Evolutionary conservation across 2,113 vertebrate genomes (phyloP).

Genomic region (Entosphenus tridentatus): DNA sequence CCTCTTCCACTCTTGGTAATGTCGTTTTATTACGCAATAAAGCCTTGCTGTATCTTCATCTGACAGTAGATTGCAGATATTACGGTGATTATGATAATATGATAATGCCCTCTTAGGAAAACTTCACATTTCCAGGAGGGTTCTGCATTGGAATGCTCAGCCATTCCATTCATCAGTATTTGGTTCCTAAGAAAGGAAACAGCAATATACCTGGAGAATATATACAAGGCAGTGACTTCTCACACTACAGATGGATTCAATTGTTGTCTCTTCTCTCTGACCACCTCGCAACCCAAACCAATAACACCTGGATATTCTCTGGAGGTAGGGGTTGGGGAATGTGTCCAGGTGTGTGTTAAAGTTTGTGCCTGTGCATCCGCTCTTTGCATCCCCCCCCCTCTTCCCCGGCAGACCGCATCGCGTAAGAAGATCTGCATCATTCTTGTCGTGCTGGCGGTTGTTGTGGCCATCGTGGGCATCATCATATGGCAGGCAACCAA

Average conservation of each 20-base stretch:
- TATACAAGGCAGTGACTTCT: neutral
- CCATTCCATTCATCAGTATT: no score
- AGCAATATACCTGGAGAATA: neutral
- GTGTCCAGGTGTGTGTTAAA: neutral
- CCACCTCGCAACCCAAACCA: neutral
- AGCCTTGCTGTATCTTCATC: no score
- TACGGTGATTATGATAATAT: no score
- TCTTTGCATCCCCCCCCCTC: conserved; percentile 10
- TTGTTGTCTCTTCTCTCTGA: no score
- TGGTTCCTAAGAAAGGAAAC: no score
- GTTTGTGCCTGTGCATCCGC: neutral
- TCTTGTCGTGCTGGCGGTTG: conserved; percentile 28
- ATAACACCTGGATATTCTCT: neutral
- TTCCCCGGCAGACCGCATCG: conserved; percentile 38
- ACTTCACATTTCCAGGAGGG: no score
- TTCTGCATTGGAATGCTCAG: no score
- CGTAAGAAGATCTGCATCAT: conserved; percentile 86
- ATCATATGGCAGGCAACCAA: conserved; percentile 28
- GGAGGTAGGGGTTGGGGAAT: neutral
- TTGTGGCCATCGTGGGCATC: conserved; percentile 30
- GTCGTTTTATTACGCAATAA: no score
- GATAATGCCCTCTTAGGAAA: no score
- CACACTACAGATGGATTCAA: no score
- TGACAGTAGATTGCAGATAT: no score
- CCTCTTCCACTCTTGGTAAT: no score